These are phyloP conservation scores for Reinhardtius hippoglossoides DNA, from an alignment of 2,113 vertebrate genomes.

Conservation along the genomic window DNA sequence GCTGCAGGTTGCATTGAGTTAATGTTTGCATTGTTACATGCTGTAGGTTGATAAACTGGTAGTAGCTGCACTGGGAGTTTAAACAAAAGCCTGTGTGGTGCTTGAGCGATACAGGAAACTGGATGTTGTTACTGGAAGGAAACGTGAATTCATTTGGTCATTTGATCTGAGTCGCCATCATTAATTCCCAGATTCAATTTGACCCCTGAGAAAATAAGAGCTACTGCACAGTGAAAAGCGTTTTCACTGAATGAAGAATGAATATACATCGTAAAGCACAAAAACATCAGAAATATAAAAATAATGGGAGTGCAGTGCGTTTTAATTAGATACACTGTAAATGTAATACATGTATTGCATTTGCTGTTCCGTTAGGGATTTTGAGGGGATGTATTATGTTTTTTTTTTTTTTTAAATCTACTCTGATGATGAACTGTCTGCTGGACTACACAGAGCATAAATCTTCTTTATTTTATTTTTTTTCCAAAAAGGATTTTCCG, in stretches of 20 bases:
- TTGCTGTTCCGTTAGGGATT: background rate
- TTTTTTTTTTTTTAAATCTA: background rate
- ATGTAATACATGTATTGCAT: constrained; percentile 5
- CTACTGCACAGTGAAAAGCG: background rate
- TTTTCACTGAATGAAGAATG: background rate
- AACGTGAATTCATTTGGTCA: background rate
- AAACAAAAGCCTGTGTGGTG: constrained; percentile 4
- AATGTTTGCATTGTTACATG: background rate
- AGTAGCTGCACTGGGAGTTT: constrained; percentile 26
- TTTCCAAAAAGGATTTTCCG: background rate
- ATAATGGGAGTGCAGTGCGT: background rate
- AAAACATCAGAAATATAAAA: background rate
- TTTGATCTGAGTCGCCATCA: background rate
- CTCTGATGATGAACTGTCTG: too few species aligned
- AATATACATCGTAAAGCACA: constrained; percentile 8
- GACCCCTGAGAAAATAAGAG: background rate
- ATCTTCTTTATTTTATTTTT: background rate
- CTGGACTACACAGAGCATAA: background rate
- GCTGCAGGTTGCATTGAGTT: background rate
- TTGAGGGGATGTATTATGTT: background rate
- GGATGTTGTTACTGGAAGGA: constrained; percentile 7
- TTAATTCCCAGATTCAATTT: constrained; percentile 12
- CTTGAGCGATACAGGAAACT: background rate
- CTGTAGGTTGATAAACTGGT: constrained; percentile 28
- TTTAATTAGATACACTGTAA: constrained; percentile 20